Base-by-base conservation (phyloP, 1,140 invertebrate genomes). In the Cydia amplana region DNA sequence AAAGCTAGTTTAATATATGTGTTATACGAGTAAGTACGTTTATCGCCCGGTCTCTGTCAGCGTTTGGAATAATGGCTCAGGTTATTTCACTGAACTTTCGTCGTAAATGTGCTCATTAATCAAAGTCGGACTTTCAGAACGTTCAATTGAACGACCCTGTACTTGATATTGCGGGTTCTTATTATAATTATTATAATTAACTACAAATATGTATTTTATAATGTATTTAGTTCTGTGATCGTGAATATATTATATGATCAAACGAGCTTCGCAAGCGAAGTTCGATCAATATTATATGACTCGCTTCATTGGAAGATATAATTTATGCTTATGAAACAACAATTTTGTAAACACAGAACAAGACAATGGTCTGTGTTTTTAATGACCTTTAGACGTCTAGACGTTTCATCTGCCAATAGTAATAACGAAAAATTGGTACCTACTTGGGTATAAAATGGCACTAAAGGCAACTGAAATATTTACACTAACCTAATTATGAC, bases 1-100 rank as follows among this genome's bases (percentile, higher is more conserved):
- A n/a, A n/a, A n/a, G n/a, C n/a, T n/a, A n/a, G n/a, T n/a, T n/a
- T n/a, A n/a, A n/a, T n/a, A n/a, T n/a, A n/a, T n/a, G n/a, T n/a
- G n/a, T n/a, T n/a, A n/a, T n/a, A n/a, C n/a, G n/a, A n/a, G n/a
- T n/a, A n/a, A n/a, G n/a, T n/a, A n/a, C n/a, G n/a, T n/a, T n/a
- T n/a, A n/a, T 18, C 5, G 4, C 16, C 16, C 51, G 16, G 16
- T 0, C 51, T 55, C 16, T 0, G 51, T 6, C 6, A 55, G 51
- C 51, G 6, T 10, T 60, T 23, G n/a, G 18, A 60, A 60, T 7
- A 23, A 7, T 4, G 12, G 55, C 20, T 9, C 18, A 60, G 55
- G 18, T 60, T 60, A 60, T 60, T 60, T 23, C 16, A 60, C 55
- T 60, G 55, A 60, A 60, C 55, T 23, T 60, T 60, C 55, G 55